These are phyloP conservation scores for Leptinotarsa defecta DNA, from an alignment of 1,140 invertebrate genomes.

Conservation along the genomic window DNA sequence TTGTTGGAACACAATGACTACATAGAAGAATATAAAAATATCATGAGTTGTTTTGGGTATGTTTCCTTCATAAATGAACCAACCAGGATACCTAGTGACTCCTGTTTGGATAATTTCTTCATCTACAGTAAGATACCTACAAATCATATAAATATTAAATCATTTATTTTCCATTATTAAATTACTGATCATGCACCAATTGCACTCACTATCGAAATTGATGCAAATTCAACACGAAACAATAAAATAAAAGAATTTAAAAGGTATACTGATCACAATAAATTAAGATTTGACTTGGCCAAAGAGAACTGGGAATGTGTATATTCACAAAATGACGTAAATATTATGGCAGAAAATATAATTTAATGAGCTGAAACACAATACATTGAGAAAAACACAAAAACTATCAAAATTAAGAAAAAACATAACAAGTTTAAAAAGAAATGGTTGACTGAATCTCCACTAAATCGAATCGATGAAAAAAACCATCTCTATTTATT, in stretches of 20 bases:
- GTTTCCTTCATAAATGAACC: too few relatives aligned
- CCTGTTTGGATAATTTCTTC: background rate
- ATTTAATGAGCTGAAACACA: slow-evolving; percentile 5
- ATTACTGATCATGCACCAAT: too few relatives aligned
- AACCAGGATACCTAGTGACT: background rate
- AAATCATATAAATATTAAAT: background rate
- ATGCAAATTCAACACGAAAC: too few relatives aligned
- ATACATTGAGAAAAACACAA: slow-evolving; percentile 14
- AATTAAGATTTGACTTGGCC: slow-evolving; percentile 7
- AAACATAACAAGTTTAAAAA: slow-evolving; percentile 8
- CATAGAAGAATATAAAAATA: too few relatives aligned
- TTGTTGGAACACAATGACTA: too few relatives aligned
- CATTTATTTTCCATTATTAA: too few relatives aligned
- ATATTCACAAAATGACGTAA: background rate
- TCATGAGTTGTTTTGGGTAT: too few relatives aligned
- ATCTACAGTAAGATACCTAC: background rate
- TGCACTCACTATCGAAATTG: too few relatives aligned
- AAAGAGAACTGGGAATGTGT: background rate
- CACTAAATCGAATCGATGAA: slow-evolving; percentile 2
- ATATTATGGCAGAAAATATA: background rate
- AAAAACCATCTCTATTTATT: background rate
- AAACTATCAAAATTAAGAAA: slow-evolving; percentile 2
- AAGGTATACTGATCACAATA: slow-evolving; percentile 5
- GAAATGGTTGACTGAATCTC: background rate
- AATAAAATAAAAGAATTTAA: background rate